Base-by-base conservation (phyloP, 1,140 invertebrate species). In the Drosophila malerkotliana region DNA sequence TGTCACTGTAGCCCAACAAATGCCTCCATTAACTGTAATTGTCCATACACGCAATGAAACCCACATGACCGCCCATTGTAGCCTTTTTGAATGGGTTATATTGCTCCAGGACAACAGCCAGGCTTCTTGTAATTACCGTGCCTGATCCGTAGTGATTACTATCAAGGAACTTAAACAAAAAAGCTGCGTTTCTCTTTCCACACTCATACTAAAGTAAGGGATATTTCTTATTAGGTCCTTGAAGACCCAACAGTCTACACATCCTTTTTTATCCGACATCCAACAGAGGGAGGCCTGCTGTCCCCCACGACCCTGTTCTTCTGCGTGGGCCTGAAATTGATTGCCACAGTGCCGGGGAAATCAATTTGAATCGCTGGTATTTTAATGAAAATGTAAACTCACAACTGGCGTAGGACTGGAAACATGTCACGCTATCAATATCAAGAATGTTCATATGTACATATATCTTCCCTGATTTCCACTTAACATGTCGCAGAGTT, bases 321-420 rank as follows among this genome's bases (percentile, higher is more conserved):
- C 26, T 52, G 34, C 47, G 48, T 28, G 39, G 64, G 37, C 10
- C n/a, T 34, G 54, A 18, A 34, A 66, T 66, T 68, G 37, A 68
- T 68, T 64, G 45, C 64, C 64, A 47, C 54, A 63, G 48, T 54
- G 39, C 14, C 73, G 48, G 52, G 54, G 39, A 71, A 77, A 77
- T 77, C 66, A 63, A 48, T 60, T 73, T 56, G 32, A 63, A 52
- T 73, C 44, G 61, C 52, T 60, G 59, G 58, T 26, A 63, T 77
- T 84, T 84, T 79, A 79, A 84, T 84, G 61, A 79, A 83, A 83
- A 79, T 83, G 74, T 84, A 62, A 54, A 51, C 53, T 51, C 51
- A 32, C 51, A 72, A 54, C 55, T 79, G 77, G 56, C 54, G 73
- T 67, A 47, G 24, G 49, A 78, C 47, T 57, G 30, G 51, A 41